Evolutionary conservation across 2,797 vertebrate species (phyloP), one percentile per base, ranked within the genome.

Genomic region (Myripristis murdjan): DNA sequence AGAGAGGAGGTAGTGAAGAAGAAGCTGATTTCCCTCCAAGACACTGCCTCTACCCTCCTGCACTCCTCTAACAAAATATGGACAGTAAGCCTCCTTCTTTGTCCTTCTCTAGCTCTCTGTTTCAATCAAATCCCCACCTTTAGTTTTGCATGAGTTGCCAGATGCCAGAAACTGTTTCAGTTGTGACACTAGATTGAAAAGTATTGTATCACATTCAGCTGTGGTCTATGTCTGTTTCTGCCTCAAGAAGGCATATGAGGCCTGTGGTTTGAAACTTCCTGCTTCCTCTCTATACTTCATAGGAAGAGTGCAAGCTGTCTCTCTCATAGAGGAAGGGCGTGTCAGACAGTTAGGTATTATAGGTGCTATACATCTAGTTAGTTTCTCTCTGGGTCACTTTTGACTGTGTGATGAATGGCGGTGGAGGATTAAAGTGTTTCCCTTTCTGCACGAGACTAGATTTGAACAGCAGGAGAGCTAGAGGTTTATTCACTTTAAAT

Each of bases 201-300:
- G 51, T 61, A 60, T 1, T 54, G 16, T 23, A 44, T 62, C 64
- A 64, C 64, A 24, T 53, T 1, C 5, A 53, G 26, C 66, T 20
- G 75, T 70, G 59, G 68, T 39, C 48, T 54, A 43, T 64, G 11
- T 35, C 7, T 47, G 1, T 56, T 33, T 56, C 31, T 55, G 28
- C 59, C 31, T 64, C 85, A 89, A 83, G 77, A 85, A 83, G 84
- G 79, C 69, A 68, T 77, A 3, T 52, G 74, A 63, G 80, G 68
- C 41, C 69, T 94, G 94, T 91, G 93, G 93, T 94, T 87, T 82
- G 60, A n/a, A 77, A 71, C 84, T 93, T 94, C 93, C 92, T 93
- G 88, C 87, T 82, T 87, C 81, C 69, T 73, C 75, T 82, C 66
- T 74, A 10, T 24, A 51, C 44, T 24, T 52, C 53, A 75, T 20